A percentile compares a stretch with the other conserved stretches of the same genome.
Conservation (phyloP, 2,797 vertebrate species). For the Arnoldichthys spilopterus region DNA sequence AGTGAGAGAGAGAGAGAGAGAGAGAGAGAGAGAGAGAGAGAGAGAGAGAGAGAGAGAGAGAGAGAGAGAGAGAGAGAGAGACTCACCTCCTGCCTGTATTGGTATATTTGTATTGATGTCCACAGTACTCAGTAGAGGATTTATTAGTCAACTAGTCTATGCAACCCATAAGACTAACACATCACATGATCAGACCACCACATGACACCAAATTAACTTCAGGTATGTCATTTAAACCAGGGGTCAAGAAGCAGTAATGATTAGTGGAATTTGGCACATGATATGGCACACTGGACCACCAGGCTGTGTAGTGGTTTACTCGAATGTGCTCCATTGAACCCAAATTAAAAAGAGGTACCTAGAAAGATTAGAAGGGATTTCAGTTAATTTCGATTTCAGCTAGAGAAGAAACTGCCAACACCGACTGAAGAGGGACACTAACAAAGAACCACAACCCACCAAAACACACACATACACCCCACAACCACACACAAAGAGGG, state of each 20-base stretch:
- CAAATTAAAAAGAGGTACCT: neutral
- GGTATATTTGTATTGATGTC: too few relatives aligned
- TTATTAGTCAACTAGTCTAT: too few relatives aligned
- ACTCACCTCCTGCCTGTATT: too few relatives aligned
- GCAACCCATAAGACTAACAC: too few relatives aligned
- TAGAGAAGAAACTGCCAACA: conserved; percentile 43
- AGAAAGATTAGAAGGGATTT: neutral
- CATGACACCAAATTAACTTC: neutral
- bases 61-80: too few relatives aligned
- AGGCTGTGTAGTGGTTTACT: neutral
- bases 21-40: too few relatives aligned
- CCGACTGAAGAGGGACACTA: conserved; percentile 30
- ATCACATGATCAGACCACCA: conserved; percentile 31
- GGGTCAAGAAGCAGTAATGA: neutral
- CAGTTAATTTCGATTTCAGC: neutral
- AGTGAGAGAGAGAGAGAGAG: too few relatives aligned
- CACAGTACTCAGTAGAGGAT: too few relatives aligned
- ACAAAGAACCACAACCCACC: conserved; percentile 24
- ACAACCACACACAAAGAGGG: neutral
- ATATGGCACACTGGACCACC: conserved; percentile 11
- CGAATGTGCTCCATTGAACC: conserved; percentile 4
- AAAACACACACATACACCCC: conserved; percentile 10
- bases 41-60: too few relatives aligned
- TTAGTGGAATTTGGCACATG: conserved; percentile 2
- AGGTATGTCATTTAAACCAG: neutral